These are phyloP conservation scores for Philopedon plagiatum DNA, from an alignment of 2,888 invertebrate species.

Conservation along the genomic window DNA sequence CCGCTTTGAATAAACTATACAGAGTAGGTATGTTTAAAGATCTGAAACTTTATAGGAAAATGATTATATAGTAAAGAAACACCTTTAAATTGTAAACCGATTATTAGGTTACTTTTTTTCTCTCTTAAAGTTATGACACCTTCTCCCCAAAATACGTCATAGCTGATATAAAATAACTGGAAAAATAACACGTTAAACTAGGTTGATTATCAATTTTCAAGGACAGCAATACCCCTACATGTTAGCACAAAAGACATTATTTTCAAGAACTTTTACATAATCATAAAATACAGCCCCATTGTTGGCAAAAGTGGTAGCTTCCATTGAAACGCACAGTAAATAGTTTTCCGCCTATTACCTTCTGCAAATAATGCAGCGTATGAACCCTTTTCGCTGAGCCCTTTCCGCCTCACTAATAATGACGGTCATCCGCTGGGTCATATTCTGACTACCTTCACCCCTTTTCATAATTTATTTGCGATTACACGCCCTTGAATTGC, in stretches of 20 bases:
- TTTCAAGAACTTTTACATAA: slow-evolving; percentile 7
- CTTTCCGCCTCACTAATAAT: slow-evolving; percentile 47
- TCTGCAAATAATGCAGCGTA: slow-evolving; percentile 43
- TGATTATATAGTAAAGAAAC: too few relatives aligned
- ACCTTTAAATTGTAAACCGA: too few relatives aligned
- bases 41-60: too few relatives aligned
- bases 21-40: too few relatives aligned
- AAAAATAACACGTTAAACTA: too few relatives aligned
- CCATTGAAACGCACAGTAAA: slow-evolving; percentile 19
- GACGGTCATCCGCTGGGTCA: slow-evolving; percentile 41
- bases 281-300: slow-evolving; percentile 19
- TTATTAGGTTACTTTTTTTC: too few relatives aligned
- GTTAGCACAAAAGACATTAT: neutral
- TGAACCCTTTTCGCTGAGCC: slow-evolving; percentile 38
- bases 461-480: slow-evolving; percentile 36
- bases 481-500: slow-evolving; percentile 44
- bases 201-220: too few relatives aligned
- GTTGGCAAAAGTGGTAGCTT: slow-evolving; percentile 14
- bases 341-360: slow-evolving; percentile 48
- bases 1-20: too few relatives aligned
- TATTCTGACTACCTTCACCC: slow-evolving; percentile 33
- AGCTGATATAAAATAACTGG: too few relatives aligned
- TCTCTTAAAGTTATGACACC: too few relatives aligned
- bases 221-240: too few relatives aligned
- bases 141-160: too few relatives aligned